Evolutionary conservation across 2,797 vertebrate species (phyloP), one percentile per base, ranked within the genome.

Genomic region (Tragelaphus oryx): DNA sequence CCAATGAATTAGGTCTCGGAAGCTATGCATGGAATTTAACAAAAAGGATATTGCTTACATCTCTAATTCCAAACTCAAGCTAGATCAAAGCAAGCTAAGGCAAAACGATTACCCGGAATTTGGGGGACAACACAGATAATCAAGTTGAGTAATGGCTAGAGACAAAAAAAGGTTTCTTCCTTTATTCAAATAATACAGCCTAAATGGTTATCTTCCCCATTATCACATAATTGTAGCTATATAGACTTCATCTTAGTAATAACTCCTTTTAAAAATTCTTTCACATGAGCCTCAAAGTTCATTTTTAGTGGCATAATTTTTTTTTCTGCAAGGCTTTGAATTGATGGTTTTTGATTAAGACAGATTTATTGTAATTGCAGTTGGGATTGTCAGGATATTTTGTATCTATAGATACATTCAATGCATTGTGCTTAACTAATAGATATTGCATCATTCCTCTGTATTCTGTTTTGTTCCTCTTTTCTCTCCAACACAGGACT

Each of bases 121-220:
- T 91, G 10, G 54, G 46, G 48, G 33, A 82, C 59, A 89, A 89
- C 48, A 17, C 44, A 92, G 89, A 68, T 94, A 90, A 92, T 44
- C 54, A 74, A 93, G n/a, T 50, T 88, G 65, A 76, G 26, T 78
- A 96, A 92, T 94, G 82, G 59, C 78, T 91, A 96, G 83, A 95
- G 81, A 95, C 65, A 88, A 65, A 71, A 46, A 59, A 62, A 46
- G 4, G 5, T 91, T 85, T 86, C 26, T 44, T 87, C 10, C 10
- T 95, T 88, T 81, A 71, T 92, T 89, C 8, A 41, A 37, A 84
- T 54, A 92, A 86, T 60, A 79, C 22, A 93, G 46, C 30, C 30
- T 65, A 92, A 89, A 75, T 55, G 91, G 59, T 50, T 60, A 83
- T 71, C 60, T 93, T 82, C 12, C 62, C 76, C 81, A 78, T 90